Evolutionary conservation across 2,797 vertebrate genomes (phyloP), one percentile per base, ranked within the genome.

Genomic region (Mycteria americana): DNA sequence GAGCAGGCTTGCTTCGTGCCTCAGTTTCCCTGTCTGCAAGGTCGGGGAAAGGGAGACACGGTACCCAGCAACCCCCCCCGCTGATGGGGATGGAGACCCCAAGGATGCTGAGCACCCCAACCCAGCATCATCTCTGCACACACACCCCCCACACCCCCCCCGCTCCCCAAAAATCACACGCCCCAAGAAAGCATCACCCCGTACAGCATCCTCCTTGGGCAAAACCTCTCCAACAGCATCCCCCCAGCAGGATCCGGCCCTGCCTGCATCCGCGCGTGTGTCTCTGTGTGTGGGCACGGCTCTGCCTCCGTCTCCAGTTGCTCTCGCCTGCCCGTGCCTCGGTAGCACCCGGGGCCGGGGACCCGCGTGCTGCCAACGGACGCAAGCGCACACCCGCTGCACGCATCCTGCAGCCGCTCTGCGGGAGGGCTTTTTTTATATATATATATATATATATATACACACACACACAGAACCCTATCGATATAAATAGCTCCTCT

Each of bases 281-380:
- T 41, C 37, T 37, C 37, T 37, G 50, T 18, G 93, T 10, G 95
- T 92, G 95, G 95, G 95, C 93, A 63, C 69, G 69, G 93, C 97
- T 97, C 97, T 86, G 97, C 81, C 89, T 91, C 95, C 73, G 3
- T 18, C 89, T 33, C 88, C 63, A 67, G 81, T 88, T 95, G 95
- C 96, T 96, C 67, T 74, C 63, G 95, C 74, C 97, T 97, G 92
- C 85, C 87, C 74, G 74, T 78, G 94, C 96, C 87, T 86, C 80
- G 88, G 63, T 84, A 77, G 69, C 85, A 96, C 94, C 97, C 70
- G 62, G 63, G 72, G 51, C 88, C 59, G 82, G 59, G 64, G 77
- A 33, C 67, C 77, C 77, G 35, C 7, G 51, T 53, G 85, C 22
- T 5, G 63, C 90, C 90, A 5, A 5, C 88, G 88, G 95, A 89